phyloP scores from a whole-genome alignment of 2,797 vertebrate species.

The Argentina silus region DNA sequence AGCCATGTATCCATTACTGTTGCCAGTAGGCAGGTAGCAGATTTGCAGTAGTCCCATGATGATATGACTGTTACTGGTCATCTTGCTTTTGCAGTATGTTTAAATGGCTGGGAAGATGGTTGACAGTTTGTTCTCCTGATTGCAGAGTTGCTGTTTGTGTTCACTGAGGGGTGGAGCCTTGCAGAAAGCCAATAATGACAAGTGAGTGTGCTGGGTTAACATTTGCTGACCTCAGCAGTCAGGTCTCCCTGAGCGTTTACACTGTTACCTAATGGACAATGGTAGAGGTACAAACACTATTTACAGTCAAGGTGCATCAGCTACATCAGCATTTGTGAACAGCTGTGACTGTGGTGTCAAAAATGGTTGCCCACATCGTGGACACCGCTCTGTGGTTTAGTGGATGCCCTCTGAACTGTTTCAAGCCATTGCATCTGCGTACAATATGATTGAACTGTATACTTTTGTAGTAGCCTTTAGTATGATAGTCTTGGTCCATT shows the following conservation, averaged over 20 bases:
- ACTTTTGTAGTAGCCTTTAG: too few species aligned
- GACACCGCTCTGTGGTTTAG: neutral
- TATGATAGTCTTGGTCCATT: too few species aligned
- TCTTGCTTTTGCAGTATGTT: neutral
- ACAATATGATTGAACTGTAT: too few species aligned
- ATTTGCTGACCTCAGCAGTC: neutral
- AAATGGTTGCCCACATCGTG: too few species aligned
- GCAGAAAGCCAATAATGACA: constrained; percentile 95
- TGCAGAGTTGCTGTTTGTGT: constrained; percentile 95
- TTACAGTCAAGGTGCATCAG: neutral
- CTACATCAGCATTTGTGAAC: neutral
- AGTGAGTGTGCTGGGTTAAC: constrained; percentile 77
- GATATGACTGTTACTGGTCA: neutral
- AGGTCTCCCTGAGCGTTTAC: neutral
- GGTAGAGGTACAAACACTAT: neutral
- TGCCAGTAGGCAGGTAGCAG: neutral
- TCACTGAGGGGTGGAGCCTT: constrained; percentile 93
- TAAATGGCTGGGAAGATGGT: neutral
- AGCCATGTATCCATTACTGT: neutral
- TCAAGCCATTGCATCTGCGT: too few species aligned
- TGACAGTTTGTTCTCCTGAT: neutral
- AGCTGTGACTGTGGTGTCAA: neutral
- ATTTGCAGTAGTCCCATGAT: neutral
- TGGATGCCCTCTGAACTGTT: too few species aligned
- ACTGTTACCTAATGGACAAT: too few species aligned